Evolutionary conservation across 2,888 invertebrate species (phyloP), one percentile per base, ranked within the genome.

Genomic region (Tetranychus truncatus): DNA sequence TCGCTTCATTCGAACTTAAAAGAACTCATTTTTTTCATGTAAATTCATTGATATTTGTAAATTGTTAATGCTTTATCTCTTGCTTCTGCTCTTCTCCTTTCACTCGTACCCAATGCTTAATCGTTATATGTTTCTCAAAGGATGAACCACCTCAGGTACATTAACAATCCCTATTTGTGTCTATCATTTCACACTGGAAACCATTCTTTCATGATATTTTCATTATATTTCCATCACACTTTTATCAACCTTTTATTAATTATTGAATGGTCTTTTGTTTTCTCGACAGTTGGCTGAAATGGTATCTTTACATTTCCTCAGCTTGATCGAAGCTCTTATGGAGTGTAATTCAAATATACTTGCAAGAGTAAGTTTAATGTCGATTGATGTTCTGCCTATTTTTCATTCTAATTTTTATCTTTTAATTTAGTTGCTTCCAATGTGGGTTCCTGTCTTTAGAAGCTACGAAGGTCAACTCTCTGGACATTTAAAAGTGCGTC

Each of bases 301-400:
- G 86, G 95, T 99, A 11, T 97, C 95, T 83, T 86, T 96, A 3
- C 97, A 99, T 82, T 96, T 99, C 83, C 84, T 99, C 77, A 93
- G 91, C 81, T 86, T 97, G 78, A 86, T 99, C 81, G 97, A 99
- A 84, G 94, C 95, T 0, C 85, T 99, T 4, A 87, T 95, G 80
- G 97, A 97, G 82, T 94, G 94, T 80, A 92, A 93, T 82, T 95
- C 95, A 1, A 91, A 93, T 1, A 88, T 95, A 55, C 86, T 97
- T 5, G 90, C 79, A 45, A 71, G 79, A 55, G 79, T 79, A 77
- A 76, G 78, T 77, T 3, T 72, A 34, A n/a, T 45, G n/a, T n/a
- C 7, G 5, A 67, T 67, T 7, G 5, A 71, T 75, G 9, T 55
- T 15, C 15, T 15, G 55, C 55, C 55, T 34, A 34, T 34, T 34